These are phyloP conservation scores for Automeris io DNA, from an alignment of 2,888 invertebrate genomes.

Conservation along the genomic window DNA sequence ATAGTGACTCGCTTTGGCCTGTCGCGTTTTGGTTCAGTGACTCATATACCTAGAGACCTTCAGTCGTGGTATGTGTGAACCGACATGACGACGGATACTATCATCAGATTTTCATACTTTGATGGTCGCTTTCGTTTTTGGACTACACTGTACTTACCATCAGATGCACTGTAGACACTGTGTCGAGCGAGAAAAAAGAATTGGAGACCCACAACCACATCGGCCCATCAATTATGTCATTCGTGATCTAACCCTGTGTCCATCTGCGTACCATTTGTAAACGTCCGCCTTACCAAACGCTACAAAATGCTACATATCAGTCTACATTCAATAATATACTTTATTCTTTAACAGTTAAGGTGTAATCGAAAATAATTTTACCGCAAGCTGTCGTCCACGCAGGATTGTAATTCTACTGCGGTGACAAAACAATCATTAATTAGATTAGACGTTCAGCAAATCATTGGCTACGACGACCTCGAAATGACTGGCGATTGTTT, in stretches of 20 bases:
- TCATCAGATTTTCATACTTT: no score
- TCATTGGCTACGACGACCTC: slow-evolving; percentile 42
- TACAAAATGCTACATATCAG: slow-evolving; percentile 18
- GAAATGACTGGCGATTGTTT: slow-evolving; percentile 45
- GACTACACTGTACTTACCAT: no score
- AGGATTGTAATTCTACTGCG: slow-evolving; percentile 41
- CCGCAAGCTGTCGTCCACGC: slow-evolving; percentile 27
- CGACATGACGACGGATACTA: no score
- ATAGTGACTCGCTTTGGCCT: no score
- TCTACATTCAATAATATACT: slow-evolving; percentile 18
- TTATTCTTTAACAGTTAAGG: slow-evolving; percentile 20
- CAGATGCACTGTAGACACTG: no score
- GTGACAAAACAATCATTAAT: slow-evolving; percentile 63
- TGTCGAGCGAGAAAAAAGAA: no score
- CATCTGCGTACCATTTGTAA: slow-evolving; percentile 61
- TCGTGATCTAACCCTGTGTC: slow-evolving; percentile 61
- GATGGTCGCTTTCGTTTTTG: no score
- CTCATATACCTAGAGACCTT: no score
- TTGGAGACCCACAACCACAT: slow-evolving; percentile 32
- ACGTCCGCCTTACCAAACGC: slow-evolving; percentile 40
- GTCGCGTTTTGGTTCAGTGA: no score
- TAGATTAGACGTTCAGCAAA: slow-evolving; percentile 52
- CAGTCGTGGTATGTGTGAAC: no score
- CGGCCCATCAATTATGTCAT: slow-evolving; percentile 61
- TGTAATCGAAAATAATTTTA: slow-evolving; percentile 10